phyloP scores from a whole-genome alignment of 2,888 invertebrate species.

The Cotesia congregata region DNA sequence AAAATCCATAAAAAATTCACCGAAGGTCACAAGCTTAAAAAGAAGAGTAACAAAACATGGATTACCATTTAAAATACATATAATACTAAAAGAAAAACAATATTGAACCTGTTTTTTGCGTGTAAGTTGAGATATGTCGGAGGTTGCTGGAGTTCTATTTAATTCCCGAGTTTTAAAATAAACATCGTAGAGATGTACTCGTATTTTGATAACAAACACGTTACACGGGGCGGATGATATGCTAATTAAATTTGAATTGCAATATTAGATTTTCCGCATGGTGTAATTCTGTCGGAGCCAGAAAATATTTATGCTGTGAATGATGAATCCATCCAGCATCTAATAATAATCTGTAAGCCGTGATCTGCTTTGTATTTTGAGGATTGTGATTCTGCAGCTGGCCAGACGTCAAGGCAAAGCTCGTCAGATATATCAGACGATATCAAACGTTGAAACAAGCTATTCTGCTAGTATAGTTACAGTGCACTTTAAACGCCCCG shows the following conservation, averaged over 20 bases:
- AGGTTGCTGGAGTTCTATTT: too few species aligned
- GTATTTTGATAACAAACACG: not conserved
- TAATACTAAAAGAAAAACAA: too few species aligned
- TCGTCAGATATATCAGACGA: constrained; percentile 4
- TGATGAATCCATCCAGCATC: not conserved
- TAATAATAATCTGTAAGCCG: too few species aligned
- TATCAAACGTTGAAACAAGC: constrained; percentile 35
- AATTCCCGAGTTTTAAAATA: too few species aligned
- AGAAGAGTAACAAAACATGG: too few species aligned
- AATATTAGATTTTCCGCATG: not conserved
- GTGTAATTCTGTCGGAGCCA: too few species aligned
- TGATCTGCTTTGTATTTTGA: not conserved
- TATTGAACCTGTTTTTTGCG: too few species aligned
- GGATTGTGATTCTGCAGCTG: not conserved
- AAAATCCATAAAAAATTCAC: too few species aligned
- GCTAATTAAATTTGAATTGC: not conserved
- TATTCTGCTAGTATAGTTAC: constrained; percentile 10
- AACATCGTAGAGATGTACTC: not conserved
- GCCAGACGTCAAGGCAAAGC: constrained; percentile 9
- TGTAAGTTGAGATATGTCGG: too few species aligned
- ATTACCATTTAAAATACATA: too few species aligned
- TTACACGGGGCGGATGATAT: not conserved
- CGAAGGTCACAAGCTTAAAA: too few species aligned
- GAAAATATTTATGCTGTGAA: not conserved
- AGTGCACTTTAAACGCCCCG: constrained; percentile 43